These are phyloP conservation scores for Tapera naevia DNA, from an alignment of 2,797 vertebrate genomes.

Conservation along the genomic window DNA sequence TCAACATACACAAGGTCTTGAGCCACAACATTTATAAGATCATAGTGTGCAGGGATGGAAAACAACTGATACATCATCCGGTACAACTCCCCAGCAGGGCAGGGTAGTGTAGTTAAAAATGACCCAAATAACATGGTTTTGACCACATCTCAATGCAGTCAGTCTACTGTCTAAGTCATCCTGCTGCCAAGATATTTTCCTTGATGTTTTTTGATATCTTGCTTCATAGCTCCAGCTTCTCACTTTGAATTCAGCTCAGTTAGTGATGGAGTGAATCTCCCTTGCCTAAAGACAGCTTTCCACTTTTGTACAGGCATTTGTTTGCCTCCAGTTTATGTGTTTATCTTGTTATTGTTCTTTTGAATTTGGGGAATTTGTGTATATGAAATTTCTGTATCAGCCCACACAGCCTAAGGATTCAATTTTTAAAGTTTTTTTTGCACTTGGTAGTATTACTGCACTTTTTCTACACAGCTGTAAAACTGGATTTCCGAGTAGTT, in stretches of 20 bases:
- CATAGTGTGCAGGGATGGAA: not conserved
- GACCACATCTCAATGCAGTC: not conserved
- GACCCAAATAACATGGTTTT: conserved; percentile 21
- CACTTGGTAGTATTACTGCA: not conserved
- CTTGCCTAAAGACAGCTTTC: not conserved
- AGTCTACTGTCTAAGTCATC: not conserved
- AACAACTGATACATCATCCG: conserved; percentile 23
- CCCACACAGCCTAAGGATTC: not conserved
- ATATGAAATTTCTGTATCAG: not conserved
- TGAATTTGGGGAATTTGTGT: not conserved
- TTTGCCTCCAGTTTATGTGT: not conserved
- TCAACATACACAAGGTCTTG: conserved; percentile 22
- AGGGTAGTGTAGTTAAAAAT: conserved; percentile 22
- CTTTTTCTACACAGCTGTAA: not conserved
- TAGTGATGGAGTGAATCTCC: not conserved
- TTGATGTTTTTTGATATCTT: not conserved
- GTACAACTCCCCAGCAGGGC: not conserved
- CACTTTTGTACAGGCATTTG: not conserved
- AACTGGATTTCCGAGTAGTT: not conserved
- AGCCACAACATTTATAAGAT: conserved; percentile 41
- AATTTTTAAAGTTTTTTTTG: not conserved
- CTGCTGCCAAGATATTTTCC: not conserved
- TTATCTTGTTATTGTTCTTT: not conserved
- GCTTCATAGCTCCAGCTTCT: not conserved
- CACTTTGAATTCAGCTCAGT: not conserved